Evolutionary conservation across 2,797 vertebrate species (phyloP).

Genomic region (Sorex maritimensis): DNA sequence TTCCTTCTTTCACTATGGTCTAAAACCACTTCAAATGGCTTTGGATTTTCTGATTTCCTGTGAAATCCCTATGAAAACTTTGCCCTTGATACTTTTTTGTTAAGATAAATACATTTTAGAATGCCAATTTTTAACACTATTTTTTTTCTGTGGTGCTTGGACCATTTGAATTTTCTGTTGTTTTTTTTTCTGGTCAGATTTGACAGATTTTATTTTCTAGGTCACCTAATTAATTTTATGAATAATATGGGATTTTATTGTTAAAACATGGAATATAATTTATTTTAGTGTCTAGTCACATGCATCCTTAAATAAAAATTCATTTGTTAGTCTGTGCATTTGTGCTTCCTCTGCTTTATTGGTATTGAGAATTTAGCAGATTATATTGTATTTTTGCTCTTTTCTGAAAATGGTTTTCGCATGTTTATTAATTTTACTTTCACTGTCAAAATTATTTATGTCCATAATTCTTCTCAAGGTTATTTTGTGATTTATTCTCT

Average conservation of each 20-base stretch:
- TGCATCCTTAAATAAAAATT: background rate
- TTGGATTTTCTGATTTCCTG: background rate
- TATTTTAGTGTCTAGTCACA: background rate
- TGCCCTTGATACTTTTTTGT: background rate
- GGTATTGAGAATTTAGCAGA: background rate
- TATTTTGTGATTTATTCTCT: constrained; percentile 5
- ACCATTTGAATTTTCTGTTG: background rate
- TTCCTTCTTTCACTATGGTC: constrained; percentile 24
- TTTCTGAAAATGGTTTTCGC: background rate
- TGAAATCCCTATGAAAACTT: background rate
- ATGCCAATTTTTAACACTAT: too few species aligned
- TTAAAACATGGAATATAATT: background rate
- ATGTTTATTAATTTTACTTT: background rate
- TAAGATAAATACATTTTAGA: too few species aligned
- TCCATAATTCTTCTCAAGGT: background rate
- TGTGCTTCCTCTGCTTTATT: too few species aligned
- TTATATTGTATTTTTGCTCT: background rate
- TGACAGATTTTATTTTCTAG: too few species aligned
- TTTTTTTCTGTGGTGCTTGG: background rate
- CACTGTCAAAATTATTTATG: constrained; percentile 44
- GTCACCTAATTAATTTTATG: background rate
- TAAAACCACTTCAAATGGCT: background rate
- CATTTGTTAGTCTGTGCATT: too few species aligned
- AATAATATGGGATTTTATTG: background rate
- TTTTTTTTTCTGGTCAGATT: background rate